Evolutionary conservation across 1,140 invertebrate genomes (phyloP), one percentile per base, ranked within the genome.

Genomic region (Diorhabda sublineata): DNA sequence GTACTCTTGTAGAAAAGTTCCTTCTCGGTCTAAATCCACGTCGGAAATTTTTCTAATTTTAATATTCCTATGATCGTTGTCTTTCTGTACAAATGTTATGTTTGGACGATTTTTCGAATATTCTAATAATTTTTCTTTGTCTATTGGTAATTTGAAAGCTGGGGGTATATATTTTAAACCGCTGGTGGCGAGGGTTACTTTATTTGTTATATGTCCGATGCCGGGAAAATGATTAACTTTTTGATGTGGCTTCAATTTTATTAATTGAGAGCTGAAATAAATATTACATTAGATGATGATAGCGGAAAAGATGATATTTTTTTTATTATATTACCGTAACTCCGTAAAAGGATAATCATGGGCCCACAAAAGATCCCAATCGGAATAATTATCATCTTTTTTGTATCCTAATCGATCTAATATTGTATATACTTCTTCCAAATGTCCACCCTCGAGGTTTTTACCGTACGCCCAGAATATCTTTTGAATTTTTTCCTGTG

Each of bases 171-270:
- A 90, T 56, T 88, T 85, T 6, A 92, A 84, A 6, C 86, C 77
- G 0, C 92, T 89, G 2, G 91, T 94, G 0, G 95, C 94, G 45
- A 98, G 83, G 78, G 92, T 92, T 5, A 96, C 94, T 85, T 99
- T 99, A 76, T 95, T 97, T 0, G 96, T 98, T 59, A 98, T 91
- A 75, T 89, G 97, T 0, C 96, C 96, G 66, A 93, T 94, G 0
- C 96, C 97, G 3, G 97, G 97, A 78, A 97, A 94, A 81, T 98
- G 95, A 80, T 98, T 99, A 0, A 98, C 90, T 77, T 85, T 90
- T 78, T 97, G 94, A 82, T 93, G 82, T 5, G 85, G 76, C 74
- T 89, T 88, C 9, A 96, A 78, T 73, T 85, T 85, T 67, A 83
- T 85, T 7, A 94, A 77, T 70, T 85, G 79, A 0, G 85, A 77